Percentiles rank a stretch among this genome's conserved stretches.
Conservation (phyloP, 2,113 vertebrate genomes). For the Hippocampus zosterae region DNA sequence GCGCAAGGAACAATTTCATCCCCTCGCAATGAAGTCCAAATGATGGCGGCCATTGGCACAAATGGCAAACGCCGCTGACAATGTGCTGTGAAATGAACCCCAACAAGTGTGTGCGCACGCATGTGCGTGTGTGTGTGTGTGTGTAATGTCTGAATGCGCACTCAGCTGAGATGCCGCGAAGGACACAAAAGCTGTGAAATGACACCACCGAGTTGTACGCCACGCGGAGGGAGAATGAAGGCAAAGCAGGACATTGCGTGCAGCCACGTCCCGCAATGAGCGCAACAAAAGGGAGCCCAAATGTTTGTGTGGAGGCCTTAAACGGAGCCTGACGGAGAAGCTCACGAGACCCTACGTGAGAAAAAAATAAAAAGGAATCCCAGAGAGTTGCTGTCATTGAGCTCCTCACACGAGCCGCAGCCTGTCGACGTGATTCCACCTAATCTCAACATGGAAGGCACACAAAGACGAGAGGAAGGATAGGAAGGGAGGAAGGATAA, state of each 20-base stretch:
- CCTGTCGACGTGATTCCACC: conserved; percentile 48
- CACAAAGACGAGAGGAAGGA: conserved; percentile 19
- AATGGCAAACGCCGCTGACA: conserved; percentile 53
- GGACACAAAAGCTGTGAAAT: too few species aligned
- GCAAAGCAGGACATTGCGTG: too few species aligned
- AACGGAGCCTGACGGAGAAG: too few species aligned
- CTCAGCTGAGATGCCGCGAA: too few species aligned
- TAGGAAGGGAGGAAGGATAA: conserved; percentile 19
- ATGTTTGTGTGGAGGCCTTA: too few species aligned
- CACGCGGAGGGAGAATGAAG: too few species aligned
- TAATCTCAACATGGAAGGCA: neutral
- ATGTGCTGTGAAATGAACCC: conserved; percentile 41
- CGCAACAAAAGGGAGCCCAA: too few species aligned
- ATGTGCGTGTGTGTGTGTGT: too few species aligned
- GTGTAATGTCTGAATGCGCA: too few species aligned
- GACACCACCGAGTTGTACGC: too few species aligned
- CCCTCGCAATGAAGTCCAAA: conserved; percentile 38
- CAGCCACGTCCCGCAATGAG: too few species aligned
- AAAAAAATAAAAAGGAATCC: conserved; percentile 42
- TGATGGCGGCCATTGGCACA: conserved; percentile 43
- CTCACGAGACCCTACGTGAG: too few species aligned
- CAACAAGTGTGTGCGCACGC: neutral
- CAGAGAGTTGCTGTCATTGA: conserved; percentile 56
- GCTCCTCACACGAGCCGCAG: conserved; percentile 44
- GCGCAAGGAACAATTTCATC: conserved; percentile 46